A percentile compares a stretch with the other conserved stretches of the same genome.
phyloP scores from a whole-genome alignment of 2,888 invertebrate species.

The Lutraria lutraria region DNA sequence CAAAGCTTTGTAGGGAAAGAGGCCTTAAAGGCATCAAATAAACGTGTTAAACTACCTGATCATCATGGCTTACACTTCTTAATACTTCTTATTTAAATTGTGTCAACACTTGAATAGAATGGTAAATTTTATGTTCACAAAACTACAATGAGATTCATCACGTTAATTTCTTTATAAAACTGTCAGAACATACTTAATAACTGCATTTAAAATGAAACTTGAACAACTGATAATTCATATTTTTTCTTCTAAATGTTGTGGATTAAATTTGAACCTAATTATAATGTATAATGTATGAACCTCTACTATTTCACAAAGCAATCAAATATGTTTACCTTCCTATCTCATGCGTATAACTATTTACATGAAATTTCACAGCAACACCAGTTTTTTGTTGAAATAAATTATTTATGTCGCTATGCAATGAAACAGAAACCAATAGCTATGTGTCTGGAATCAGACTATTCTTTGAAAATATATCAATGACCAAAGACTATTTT shows the following conservation, averaged over 20 bases:
- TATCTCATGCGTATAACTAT: too few species aligned
- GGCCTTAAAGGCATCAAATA: neutral
- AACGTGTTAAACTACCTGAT: neutral
- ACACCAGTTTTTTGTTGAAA: too few species aligned
- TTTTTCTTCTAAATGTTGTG: neutral
- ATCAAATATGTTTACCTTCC: too few species aligned
- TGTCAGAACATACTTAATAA: neutral
- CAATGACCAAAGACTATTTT: too few species aligned
- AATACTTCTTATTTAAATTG: neutral
- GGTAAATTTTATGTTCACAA: neutral
- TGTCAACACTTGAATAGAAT: neutral
- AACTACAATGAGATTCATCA: neutral
- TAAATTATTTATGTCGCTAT: too few species aligned
- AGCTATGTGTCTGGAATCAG: too few species aligned
- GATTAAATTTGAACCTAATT: too few species aligned
- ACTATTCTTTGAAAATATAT: too few species aligned
- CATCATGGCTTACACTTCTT: neutral
- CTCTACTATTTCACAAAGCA: too few species aligned
- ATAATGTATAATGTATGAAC: too few species aligned
- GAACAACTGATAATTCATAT: neutral
- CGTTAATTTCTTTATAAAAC: neutral
- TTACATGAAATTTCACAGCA: too few species aligned
- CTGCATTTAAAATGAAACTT: neutral
- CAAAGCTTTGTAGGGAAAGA: constrained; percentile 17
- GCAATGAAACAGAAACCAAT: too few species aligned